Evolutionary conservation across 2,113 vertebrate species (phyloP), one percentile per base, ranked within the genome.

Genomic region (Atherinomorus stipes): DNA sequence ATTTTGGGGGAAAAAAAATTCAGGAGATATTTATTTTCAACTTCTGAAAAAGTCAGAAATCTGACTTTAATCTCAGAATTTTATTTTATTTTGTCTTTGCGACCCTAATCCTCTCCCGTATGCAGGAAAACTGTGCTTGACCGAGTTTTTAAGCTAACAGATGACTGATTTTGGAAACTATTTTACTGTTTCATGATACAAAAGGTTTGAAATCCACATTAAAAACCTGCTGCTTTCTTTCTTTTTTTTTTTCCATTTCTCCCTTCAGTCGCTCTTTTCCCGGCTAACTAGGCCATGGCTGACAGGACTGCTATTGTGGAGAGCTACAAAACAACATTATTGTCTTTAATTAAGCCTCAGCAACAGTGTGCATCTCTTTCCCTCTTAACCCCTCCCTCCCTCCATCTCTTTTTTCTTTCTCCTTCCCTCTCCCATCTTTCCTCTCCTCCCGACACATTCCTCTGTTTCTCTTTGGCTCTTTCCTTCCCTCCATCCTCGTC

Each of bases 261-360:
- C 54, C 16, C 50, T 57, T 23, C n/a, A n/a, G n/a, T n/a, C n/a
- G n/a, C 26, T 25, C 7, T 49, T 1, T 26, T 44, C 25, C 2
- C 10, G 10, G 52, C 42, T 68, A 78, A 74, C 19, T 76, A 80
- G 83, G 72, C 57, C 66, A 66, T 73, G 63, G 61, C 66, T 81
- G 45, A 79, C 71, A 69, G 65, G 52, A 70, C 64, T 81, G 47
- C 52, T 78, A 72, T 80, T 80, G 56, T 71, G 23, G 21, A 78
- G 26, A 5, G 64, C 69, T 64, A 75, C 78, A 83, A 85, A 88
- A 88, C 80, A 88, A 75, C 74, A 81, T 81, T 84, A 87, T 88
- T 87, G 83, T 87, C 77, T 83, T 84, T 89, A 85, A 91, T 88
- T 83, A 83, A 84, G 76, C 74, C 62, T 65, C 61, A 34, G 63